These are phyloP conservation scores for Theonella swinhoei DNA, from an alignment of 37 sponge, comb jelly and placozoan species.

Conservation along the genomic window DNA sequence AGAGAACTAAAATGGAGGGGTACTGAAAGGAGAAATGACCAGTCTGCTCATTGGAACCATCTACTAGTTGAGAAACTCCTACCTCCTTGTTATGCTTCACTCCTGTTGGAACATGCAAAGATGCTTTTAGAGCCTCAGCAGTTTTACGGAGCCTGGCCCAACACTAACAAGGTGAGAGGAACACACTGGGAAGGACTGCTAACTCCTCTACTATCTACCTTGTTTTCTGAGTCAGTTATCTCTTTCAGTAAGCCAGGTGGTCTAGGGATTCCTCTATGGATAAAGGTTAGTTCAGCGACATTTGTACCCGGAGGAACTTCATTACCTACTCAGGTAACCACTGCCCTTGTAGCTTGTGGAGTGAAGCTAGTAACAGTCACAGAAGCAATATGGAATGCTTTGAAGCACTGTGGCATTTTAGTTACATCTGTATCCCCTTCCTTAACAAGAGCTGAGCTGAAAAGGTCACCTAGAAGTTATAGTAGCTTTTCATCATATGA, in stretches of 20 bases:
- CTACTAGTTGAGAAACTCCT: conserved; percentile 40
- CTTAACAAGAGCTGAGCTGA: neutral
- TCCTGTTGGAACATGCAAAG: conserved; percentile 32
- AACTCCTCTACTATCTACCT: neutral
- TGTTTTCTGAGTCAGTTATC: conserved; percentile 16
- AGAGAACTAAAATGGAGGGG: conserved; percentile 62
- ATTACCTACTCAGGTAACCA: conserved; percentile 1
- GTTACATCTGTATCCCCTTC: conserved; percentile 25
- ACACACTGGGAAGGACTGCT: conserved; percentile 30
- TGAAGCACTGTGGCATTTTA: neutral
- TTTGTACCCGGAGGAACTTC: conserved; percentile 1
- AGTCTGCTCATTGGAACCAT: conserved; percentile 60
- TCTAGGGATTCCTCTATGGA: conserved; percentile 22
- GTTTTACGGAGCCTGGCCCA: conserved; percentile 54
- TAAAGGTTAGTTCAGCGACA: neutral
- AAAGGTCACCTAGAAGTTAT: conserved; percentile 12
- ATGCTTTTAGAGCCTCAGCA: neutral
- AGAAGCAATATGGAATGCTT: conserved; percentile 10
- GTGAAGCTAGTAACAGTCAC: conserved; percentile 28
- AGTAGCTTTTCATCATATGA: neutral
- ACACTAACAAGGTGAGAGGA: conserved; percentile 2
- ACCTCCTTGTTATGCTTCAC: conserved; percentile 51
- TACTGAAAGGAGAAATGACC: conserved; percentile 48
- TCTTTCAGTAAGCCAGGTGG: neutral
- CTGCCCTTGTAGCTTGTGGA: conserved; percentile 20